Conservation (phyloP, 2,888 invertebrate species). For the Hecatera dysodea region DNA sequence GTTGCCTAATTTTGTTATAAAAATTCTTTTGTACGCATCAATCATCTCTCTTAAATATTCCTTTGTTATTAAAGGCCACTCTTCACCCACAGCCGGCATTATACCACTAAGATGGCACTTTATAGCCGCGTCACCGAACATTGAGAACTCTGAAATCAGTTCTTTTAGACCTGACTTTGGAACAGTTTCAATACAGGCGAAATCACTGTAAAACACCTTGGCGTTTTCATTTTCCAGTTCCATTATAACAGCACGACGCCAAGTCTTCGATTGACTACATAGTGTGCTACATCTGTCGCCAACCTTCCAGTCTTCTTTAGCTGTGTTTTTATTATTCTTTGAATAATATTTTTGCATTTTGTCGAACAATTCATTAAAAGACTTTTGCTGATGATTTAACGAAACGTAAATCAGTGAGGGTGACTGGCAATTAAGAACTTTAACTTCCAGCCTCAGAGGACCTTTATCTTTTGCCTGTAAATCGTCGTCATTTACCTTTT, state of each 20-base stretch:
- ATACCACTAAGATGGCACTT: constrained; percentile 93
- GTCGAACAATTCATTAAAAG: constrained; percentile 86
- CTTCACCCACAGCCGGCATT: constrained; percentile 92
- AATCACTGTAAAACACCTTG: constrained; percentile 93
- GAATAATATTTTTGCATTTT: constrained; percentile 90
- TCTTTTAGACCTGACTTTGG: constrained; percentile 84
- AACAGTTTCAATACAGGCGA: constrained; percentile 90
- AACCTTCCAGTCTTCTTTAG: constrained; percentile 85
- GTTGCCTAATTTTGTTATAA: constrained; percentile 90
- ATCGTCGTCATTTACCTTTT: constrained; percentile 69
- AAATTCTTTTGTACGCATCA: constrained; percentile 86
- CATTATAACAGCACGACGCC: constrained; percentile 91
- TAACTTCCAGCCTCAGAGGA: constrained; percentile 87
- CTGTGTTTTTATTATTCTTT: constrained; percentile 69
- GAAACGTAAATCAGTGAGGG: constrained; percentile 92
- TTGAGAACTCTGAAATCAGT: constrained; percentile 87
- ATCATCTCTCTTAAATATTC: constrained; percentile 91
- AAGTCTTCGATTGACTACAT: constrained; percentile 88
- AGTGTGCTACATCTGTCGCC: constrained; percentile 87
- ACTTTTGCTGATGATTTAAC: constrained; percentile 84
- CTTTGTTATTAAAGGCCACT: constrained; percentile 92
- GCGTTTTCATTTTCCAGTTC: constrained; percentile 80
- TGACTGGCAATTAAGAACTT: constrained; percentile 87
- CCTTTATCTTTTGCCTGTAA: constrained; percentile 86
- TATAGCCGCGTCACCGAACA: constrained; percentile 90